phyloP scores from a whole-genome alignment of 2,888 invertebrate genomes.

The Parnassius smintheus region DNA sequence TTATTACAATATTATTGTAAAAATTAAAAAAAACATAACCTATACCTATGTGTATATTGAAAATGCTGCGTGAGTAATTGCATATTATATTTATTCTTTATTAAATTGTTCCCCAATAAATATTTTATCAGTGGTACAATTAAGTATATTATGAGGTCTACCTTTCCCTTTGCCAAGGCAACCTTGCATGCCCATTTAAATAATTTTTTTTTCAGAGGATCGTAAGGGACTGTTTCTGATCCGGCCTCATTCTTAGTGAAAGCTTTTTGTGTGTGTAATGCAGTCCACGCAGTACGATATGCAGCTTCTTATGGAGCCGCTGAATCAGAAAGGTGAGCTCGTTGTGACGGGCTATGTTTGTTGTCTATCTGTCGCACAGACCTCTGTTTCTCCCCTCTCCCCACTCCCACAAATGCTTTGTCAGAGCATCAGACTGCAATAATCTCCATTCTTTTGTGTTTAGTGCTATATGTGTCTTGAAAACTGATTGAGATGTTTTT shows the following conservation, averaged over 20 bases:
- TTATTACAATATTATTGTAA: too few relatives aligned
- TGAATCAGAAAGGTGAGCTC: constrained; percentile 75
- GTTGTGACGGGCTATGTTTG: constrained; percentile 47
- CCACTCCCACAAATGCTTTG: constrained; percentile 32
- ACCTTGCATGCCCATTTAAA: constrained; percentile 72
- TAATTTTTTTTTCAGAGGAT: constrained; percentile 77
- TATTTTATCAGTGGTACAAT: not conserved
- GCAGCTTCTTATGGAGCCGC: constrained; percentile 68
- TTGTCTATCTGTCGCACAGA: constrained; percentile 46
- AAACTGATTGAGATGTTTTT: constrained; percentile 22
- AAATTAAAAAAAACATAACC: too few relatives aligned
- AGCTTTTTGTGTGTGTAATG: constrained; percentile 73
- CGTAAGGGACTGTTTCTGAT: constrained; percentile 39
- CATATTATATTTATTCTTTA: too few relatives aligned
- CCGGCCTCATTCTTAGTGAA: constrained; percentile 65
- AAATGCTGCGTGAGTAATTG: too few relatives aligned
- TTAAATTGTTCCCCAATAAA: too few relatives aligned
- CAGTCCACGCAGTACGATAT: constrained; percentile 61
- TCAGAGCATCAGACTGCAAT: constrained; percentile 24
- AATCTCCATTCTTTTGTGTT: constrained; percentile 39
- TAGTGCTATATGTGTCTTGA: constrained; percentile 20
- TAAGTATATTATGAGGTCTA: constrained; percentile 1
- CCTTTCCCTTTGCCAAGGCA: constrained; percentile 31
- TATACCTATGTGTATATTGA: too few relatives aligned
- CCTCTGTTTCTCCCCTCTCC: constrained; percentile 41